These are phyloP conservation scores for Gambusia holbrooki DNA, from an alignment of 2,113 vertebrate species.

Conservation along the genomic window DNA sequence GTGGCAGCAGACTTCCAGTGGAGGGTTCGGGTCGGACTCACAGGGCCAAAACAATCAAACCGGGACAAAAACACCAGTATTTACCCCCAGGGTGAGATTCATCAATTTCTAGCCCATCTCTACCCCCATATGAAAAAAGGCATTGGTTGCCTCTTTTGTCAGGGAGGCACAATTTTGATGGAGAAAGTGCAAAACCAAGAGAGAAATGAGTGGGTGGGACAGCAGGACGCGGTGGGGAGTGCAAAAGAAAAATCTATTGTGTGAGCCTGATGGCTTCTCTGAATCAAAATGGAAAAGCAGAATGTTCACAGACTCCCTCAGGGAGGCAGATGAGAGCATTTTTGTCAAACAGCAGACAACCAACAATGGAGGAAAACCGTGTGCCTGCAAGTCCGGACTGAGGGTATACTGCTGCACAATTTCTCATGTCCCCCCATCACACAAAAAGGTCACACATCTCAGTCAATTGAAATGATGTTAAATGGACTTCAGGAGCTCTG, in stretches of 20 bases:
- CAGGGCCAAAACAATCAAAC: constrained; percentile 26
- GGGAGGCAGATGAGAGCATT: constrained; percentile 40
- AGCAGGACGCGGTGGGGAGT: constrained; percentile 32
- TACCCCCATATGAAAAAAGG: constrained; percentile 55
- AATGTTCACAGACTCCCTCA: constrained; percentile 55
- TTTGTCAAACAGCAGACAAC: constrained; percentile 47
- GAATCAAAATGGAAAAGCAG: constrained; percentile 64
- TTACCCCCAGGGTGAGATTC: constrained; percentile 46
- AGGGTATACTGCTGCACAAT: constrained; percentile 44
- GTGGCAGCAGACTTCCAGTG: constrained; percentile 29
- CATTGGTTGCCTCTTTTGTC: constrained; percentile 56
- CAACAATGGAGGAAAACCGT: constrained; percentile 27
- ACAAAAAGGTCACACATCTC: constrained; percentile 71
- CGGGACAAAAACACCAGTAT: constrained; percentile 19
- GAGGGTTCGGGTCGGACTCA: constrained; percentile 36
- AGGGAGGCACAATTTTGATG: constrained; percentile 59
- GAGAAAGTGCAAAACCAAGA: constrained; percentile 55
- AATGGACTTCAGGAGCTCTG: constrained; percentile 68
- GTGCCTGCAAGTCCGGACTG: constrained; percentile 20
- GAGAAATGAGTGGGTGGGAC: constrained; percentile 56
- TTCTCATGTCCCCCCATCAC: constrained; percentile 64
- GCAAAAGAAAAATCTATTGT: constrained; percentile 53
- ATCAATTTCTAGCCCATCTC: constrained; percentile 60
- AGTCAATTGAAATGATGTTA: constrained; percentile 70
- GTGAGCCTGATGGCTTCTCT: constrained; percentile 62